A percentile compares a stretch with the other conserved stretches of the same genome.
These are phyloP conservation scores for Dinothrombium tinctorium DNA, from an alignment of 1,140 invertebrate genomes.

Conservation along the genomic window DNA sequence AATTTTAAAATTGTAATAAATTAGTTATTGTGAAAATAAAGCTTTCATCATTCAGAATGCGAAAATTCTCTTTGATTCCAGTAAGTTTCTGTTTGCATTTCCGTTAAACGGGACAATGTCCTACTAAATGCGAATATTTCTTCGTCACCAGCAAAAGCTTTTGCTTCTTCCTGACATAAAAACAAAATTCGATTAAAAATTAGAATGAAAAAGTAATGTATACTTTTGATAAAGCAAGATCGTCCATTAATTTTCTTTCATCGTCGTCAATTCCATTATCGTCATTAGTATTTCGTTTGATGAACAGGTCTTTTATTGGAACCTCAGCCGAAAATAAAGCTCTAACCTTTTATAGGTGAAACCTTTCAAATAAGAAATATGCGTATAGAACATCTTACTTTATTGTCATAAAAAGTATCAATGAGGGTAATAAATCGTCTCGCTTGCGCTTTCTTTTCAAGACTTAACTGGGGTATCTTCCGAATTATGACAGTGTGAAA, in stretches of 20 bases:
- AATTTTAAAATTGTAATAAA: too few relatives aligned
- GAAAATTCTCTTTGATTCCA: conserved; percentile 38
- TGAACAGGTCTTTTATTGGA: conserved; percentile 48
- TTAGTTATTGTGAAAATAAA: too few relatives aligned
- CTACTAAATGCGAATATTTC: conserved; percentile 90
- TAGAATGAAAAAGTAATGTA: conserved; percentile 6
- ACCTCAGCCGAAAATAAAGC: conserved; percentile 53
- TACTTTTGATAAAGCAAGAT: conserved; percentile 43
- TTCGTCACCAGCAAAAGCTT: conserved; percentile 87
- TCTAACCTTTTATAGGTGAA: conserved; percentile 28
- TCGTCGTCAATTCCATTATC: conserved; percentile 41
- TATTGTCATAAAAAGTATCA: conserved; percentile 89
- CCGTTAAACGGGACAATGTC: conserved; percentile 65
- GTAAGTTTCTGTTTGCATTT: conserved; percentile 85
- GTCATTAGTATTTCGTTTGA: conserved; percentile 25
- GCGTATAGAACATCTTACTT: conserved; percentile 26
- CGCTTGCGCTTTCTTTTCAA: conserved; percentile 51
- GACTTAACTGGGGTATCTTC: conserved; percentile 58
- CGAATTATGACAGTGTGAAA: conserved; percentile 87
- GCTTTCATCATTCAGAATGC: too few relatives aligned
- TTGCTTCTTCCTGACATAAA: conserved; percentile 34
- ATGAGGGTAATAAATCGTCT: conserved; percentile 88
- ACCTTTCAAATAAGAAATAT: background rate
- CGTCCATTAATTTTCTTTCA: conserved; percentile 66
- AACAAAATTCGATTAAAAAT: conserved; percentile 6